Evolutionary conservation across 92 coral and sea anemone genomes (phyloP), one percentile per base, ranked within the genome.

Genomic region (Zoanthus gigantus): DNA sequence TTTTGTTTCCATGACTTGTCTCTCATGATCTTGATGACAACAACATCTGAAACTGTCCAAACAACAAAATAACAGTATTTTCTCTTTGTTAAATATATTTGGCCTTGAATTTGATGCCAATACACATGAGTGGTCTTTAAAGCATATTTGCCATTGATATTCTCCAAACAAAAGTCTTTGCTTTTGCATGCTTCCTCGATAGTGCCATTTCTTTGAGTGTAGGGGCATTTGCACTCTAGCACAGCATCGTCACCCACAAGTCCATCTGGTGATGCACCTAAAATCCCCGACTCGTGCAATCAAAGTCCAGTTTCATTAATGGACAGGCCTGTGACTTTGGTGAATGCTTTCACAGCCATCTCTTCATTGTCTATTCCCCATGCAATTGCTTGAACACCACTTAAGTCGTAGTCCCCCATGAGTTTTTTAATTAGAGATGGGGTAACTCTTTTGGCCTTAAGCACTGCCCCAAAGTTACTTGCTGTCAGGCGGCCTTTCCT

Each of bases 401-500:
- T 56, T 4, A 87, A 58, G 75, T 87, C 90, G 48, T 87, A 87
- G 34, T 87, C 90, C 61, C 90, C 90, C 71, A 87, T 82, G 47
- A 87, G 90, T 31, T 75, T 57, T 69, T 87, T 87, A 68, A 78
- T 87, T n/a, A 87, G 74, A 42, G 90, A 87, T 32, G 90, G 90
- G 29, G 90, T 87, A 42, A 71, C 90, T 44, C 90, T 73, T 83
- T 87, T 87, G 47, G 86, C 90, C 74, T 77, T 87, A 76, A 78
- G 79, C 71, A 87, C 85, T 46, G 78, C 57, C 69, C 90, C 86
- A 87, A 87, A 87, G 66, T 78, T 87, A 44, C 85, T 78, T 16
- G 90, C 90, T 76, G 90, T 87, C 66, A 87, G 85, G 74, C 85
- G 74, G 57, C 90, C 84, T 80, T 61, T 87, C 90, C 90, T 60